These are phyloP conservation scores for Myocastor coypus DNA, from an alignment of 2,113 vertebrate genomes.

Conservation along the genomic window DNA sequence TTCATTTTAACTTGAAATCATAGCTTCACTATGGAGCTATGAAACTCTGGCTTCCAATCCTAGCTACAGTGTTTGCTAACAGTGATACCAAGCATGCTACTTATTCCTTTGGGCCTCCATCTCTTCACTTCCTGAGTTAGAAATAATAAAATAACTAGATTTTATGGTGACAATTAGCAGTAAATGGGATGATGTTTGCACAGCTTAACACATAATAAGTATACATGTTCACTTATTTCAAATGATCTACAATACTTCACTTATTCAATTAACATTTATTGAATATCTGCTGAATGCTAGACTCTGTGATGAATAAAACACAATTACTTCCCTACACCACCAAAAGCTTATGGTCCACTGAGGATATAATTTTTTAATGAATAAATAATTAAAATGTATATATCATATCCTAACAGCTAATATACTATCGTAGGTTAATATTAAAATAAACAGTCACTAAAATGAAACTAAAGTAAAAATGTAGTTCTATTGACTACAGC, in stretches of 20 bases:
- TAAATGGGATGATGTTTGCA: not conserved
- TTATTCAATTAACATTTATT: not conserved
- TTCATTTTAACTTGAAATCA: slow-evolving; percentile 48
- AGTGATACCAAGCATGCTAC: not conserved
- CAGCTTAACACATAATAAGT: not conserved
- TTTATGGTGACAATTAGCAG: not conserved
- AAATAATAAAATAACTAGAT: slow-evolving; percentile 25
- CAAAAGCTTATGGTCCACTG: not conserved
- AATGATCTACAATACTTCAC: not conserved
- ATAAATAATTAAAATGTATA: slow-evolving; percentile 4
- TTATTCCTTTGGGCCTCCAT: not conserved
- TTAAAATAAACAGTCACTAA: slow-evolving; percentile 20
- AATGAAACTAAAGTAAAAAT: slow-evolving; percentile 47
- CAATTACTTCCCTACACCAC: not conserved
- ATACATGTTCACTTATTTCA: not conserved
- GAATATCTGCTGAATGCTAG: slow-evolving; percentile 2
- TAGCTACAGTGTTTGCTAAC: not conserved
- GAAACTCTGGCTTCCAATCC: not conserved
- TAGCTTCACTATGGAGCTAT: not conserved
- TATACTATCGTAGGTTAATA: not conserved
- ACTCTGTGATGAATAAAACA: not conserved
- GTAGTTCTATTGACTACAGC: slow-evolving; percentile 7
- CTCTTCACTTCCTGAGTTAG: not conserved
- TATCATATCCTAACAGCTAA: not conserved
- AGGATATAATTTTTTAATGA: not conserved